phyloP scores from a whole-genome alignment of 2,888 invertebrate genomes.

The Pterostichus niger region DNA sequence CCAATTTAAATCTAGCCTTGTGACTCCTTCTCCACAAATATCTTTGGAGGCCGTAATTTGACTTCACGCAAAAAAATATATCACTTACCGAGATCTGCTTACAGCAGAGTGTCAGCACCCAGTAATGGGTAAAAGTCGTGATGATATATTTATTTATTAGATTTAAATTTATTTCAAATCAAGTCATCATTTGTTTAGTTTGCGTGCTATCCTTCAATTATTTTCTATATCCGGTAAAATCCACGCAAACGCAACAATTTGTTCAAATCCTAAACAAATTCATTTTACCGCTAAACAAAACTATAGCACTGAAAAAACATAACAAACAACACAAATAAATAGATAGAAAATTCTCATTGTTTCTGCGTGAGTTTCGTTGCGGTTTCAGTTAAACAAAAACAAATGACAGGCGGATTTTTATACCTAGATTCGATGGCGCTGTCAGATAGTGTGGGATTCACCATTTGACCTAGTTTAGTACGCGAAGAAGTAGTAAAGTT shows the following conservation, averaged over 20 bases:
- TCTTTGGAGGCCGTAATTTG: too few relatives aligned
- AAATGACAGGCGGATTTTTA: conserved; percentile 27
- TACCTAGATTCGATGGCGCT: not conserved
- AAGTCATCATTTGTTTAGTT: conserved; percentile 5
- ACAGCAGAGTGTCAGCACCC: too few relatives aligned
- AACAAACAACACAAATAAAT: conserved; percentile 23
- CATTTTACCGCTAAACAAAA: conserved; percentile 28
- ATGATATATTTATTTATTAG: too few relatives aligned
- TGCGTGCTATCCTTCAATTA: conserved; percentile 17
- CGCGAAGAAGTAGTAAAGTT: not conserved
- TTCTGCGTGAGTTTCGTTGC: conserved; percentile 14
- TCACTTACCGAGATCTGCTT: too few relatives aligned
- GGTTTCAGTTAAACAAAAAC: conserved; percentile 17
- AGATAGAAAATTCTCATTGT: not conserved
- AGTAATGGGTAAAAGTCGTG: too few relatives aligned
- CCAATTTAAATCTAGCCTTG: too few relatives aligned
- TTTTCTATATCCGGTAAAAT: not conserved
- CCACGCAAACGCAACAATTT: conserved; percentile 31
- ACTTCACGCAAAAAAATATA: too few relatives aligned
- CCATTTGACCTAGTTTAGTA: conserved; percentile 13
- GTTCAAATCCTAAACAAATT: conserved; percentile 10
- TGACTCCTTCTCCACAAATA: too few relatives aligned
- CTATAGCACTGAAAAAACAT: conserved; percentile 4
- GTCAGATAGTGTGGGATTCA: not conserved
- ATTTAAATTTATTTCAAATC: too few relatives aligned